Conservation (phyloP, 2,888 invertebrate genomes). For the Hydrotaea cyrtoneurina region DNA sequence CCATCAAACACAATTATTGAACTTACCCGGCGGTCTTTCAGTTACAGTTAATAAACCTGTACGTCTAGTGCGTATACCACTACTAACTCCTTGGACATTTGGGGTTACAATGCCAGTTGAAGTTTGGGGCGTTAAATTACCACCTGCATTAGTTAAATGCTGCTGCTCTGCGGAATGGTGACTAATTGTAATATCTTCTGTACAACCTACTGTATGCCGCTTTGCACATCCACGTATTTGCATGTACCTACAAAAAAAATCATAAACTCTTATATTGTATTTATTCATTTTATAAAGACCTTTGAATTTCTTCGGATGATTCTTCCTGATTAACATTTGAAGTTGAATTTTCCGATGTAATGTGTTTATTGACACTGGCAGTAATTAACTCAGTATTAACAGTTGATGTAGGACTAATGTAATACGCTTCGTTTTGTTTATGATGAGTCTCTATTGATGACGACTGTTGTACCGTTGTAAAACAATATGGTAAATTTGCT, state of each 20-base stretch:
- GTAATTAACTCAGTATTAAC: conserved; percentile 53
- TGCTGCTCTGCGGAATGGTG: conserved; percentile 71
- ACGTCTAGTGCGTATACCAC: conserved; percentile 86
- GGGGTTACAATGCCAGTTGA: conserved; percentile 66
- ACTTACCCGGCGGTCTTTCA: conserved; percentile 91
- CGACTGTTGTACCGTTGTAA: conserved; percentile 80
- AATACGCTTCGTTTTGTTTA: conserved; percentile 69
- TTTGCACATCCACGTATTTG: conserved; percentile 88
- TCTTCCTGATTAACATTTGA: conserved; percentile 72
- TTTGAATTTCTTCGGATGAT: conserved; percentile 80
- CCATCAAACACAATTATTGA: background rate
- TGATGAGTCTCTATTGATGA: conserved; percentile 67
- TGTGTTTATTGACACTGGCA: conserved; percentile 52
- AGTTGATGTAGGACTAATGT: conserved; percentile 72
- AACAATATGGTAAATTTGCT: conserved; percentile 90
- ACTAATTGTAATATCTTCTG: conserved; percentile 84
- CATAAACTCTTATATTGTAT: background rate
- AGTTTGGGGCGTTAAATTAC: conserved; percentile 51
- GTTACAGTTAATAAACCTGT: conserved; percentile 93
- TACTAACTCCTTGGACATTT: conserved; percentile 68
- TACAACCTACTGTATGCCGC: conserved; percentile 89
- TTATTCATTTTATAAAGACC: conserved; percentile 69
- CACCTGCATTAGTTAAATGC: conserved; percentile 29
- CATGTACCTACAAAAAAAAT: conserved; percentile 85
- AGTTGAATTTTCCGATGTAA: conserved; percentile 44